Evolutionary conservation across 2,797 vertebrate genomes (phyloP).

Genomic region (Hybognathus amarus): DNA sequence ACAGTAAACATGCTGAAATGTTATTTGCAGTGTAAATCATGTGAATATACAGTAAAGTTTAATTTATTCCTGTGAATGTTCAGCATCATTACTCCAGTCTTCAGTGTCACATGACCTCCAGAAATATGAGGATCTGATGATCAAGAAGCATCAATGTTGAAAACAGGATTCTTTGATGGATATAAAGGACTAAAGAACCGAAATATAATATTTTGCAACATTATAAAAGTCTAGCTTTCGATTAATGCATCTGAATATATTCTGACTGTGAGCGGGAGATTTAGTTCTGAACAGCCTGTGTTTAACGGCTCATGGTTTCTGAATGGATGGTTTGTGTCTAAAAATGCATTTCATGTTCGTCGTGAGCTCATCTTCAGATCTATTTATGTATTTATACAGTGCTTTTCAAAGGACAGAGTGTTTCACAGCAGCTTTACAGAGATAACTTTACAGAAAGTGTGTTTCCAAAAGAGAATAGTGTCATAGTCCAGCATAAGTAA

Average conservation of each 20-base stretch:
- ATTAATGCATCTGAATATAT: too few relatives aligned
- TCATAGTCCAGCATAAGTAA: too few relatives aligned
- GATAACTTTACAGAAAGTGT: too few relatives aligned
- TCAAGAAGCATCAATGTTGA: neutral
- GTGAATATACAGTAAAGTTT: neutral
- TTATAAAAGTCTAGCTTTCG: too few relatives aligned
- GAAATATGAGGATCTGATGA: neutral
- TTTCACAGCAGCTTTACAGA: too few relatives aligned
- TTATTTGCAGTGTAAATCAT: accelerated
- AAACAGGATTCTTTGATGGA: neutral
- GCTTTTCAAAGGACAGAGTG: too few relatives aligned
- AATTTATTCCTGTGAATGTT: neutral
- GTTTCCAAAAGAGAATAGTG: too few relatives aligned
- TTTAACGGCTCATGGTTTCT: neutral
- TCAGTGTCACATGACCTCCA: neutral
- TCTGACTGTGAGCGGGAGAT: too few relatives aligned
- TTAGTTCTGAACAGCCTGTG: neutral
- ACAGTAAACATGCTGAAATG: neutral
- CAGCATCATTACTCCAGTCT: neutral
- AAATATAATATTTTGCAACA: too few relatives aligned
- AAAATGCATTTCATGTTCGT: neutral
- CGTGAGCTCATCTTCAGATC: neutral
- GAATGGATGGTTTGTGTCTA: neutral
- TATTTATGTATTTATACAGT: neutral
- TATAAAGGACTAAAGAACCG: neutral